Percentiles rank a stretch among this genome's conserved stretches.
These are phyloP conservation scores for Sericinus montela DNA, from an alignment of 2,888 invertebrate species.

Conservation along the genomic window DNA sequence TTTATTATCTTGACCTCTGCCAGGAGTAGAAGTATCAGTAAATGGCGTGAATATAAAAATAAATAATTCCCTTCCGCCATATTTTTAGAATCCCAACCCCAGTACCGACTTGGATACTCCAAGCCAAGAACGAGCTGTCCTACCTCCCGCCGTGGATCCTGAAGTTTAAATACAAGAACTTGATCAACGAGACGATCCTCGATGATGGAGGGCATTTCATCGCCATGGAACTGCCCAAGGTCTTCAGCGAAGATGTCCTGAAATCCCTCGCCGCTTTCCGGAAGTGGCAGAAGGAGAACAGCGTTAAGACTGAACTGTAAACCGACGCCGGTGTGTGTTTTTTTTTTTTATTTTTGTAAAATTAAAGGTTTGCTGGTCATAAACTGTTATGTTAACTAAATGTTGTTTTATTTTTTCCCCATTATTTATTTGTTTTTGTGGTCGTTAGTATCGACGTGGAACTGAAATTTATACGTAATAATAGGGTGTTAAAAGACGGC, in stretches of 20 bases:
- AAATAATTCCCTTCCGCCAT: too few relatives aligned
- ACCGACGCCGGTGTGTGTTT: not conserved
- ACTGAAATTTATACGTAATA: too few relatives aligned
- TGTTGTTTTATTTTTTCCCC: not conserved
- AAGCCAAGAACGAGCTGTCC: conserved; percentile 84
- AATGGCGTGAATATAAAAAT: too few relatives aligned
- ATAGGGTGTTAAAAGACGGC: too few relatives aligned
- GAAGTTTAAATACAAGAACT: conserved; percentile 78
- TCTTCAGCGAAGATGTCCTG: conserved; percentile 84
- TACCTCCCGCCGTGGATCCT: conserved; percentile 79
- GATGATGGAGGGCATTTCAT: conserved; percentile 91
- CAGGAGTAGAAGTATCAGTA: too few relatives aligned
- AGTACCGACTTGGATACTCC: conserved; percentile 84
- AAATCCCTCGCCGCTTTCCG: conserved; percentile 47
- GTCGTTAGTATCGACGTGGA: too few relatives aligned
- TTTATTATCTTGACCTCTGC: too few relatives aligned
- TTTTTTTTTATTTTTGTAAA: not conserved
- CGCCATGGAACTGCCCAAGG: conserved; percentile 86
- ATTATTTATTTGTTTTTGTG: too few relatives aligned
- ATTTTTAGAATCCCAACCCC: conserved; percentile 78
- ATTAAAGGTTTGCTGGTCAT: not conserved
- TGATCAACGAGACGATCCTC: conserved; percentile 81
- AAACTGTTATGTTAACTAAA: not conserved
- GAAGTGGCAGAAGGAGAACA: conserved; percentile 30
- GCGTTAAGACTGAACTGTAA: conserved; percentile 26